phyloP scores from a whole-genome alignment of 2,797 vertebrate species.

The Alcedo atthis region DNA sequence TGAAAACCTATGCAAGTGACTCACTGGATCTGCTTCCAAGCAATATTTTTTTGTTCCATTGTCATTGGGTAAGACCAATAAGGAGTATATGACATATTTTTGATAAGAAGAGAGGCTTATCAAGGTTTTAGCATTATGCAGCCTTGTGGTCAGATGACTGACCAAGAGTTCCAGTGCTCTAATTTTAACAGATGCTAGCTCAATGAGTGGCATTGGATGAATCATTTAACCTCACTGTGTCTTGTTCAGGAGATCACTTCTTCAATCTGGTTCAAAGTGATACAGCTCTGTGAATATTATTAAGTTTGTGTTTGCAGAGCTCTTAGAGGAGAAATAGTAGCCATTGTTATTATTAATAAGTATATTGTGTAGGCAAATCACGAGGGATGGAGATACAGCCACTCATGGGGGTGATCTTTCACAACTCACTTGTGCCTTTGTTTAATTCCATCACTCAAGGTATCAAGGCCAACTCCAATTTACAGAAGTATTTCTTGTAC shows the following conservation, averaged over 20 bases:
- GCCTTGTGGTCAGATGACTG: not conserved
- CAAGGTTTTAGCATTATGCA: not conserved
- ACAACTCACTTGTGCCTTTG: conserved; percentile 32
- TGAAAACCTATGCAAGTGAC: not conserved
- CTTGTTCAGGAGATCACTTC: not conserved
- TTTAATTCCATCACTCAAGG: conserved; percentile 46
- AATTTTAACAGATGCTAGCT: not conserved
- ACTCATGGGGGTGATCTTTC: conserved; percentile 23
- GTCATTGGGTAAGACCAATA: not conserved
- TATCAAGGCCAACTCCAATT: conserved; percentile 42
- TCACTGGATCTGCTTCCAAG: not conserved
- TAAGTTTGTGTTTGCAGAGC: conserved; percentile 13
- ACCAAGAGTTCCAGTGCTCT: not conserved
- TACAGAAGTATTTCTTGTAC: conserved; percentile 35
- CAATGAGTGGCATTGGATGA: not conserved
- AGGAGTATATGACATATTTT: not conserved
- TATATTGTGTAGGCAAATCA: conserved; percentile 21
- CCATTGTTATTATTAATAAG: conserved; percentile 44
- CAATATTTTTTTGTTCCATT: not conserved
- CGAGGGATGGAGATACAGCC: not conserved
- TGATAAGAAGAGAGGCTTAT: not conserved
- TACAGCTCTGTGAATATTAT: not conserved
- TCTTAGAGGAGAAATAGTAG: conserved; percentile 23
- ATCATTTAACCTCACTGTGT: not conserved
- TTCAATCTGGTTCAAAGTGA: not conserved